Evolutionary conservation across 2,797 vertebrate species (phyloP), one percentile per base, ranked within the genome.

Genomic region (Podargus strigoides): DNA sequence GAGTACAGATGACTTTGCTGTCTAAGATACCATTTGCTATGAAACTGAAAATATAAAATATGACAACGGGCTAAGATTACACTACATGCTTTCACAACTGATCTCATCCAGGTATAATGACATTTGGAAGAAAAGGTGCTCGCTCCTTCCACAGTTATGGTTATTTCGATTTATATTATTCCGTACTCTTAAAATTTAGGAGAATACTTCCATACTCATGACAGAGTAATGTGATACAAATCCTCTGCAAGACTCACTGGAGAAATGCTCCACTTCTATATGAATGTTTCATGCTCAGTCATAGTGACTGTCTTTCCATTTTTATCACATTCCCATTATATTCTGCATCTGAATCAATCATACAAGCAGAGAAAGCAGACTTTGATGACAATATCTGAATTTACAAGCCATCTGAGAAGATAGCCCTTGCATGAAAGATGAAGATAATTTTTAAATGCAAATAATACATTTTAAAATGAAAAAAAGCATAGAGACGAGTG

Each of bases 231-330:
- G 70, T 63, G 36, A 97, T 86, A 90, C 49, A 95, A 96, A 97
- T 92, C 81, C 91, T 95, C 85, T 79, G 70, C 68, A 92, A 92
- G 92, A 96, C 75, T 97, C 96, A 97, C 93, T 97, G 96, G 83
- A 94, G 93, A 97, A 97, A 98, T 97, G 96, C 95, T 98, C 67
- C 97, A 97, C 96, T 98, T 97, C 95, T 96, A 60, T 97, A 96
- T 97, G 95, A 98, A 67, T 96, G 93, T 98, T 98, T 98, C 96
- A 98, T 97, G 95, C 97, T 97, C 96, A 96, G 96, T 96, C 97
- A 97, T 96, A 97, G 97, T 96, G 96, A 98, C 97, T 98, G 97
- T 96, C 90, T 98, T 98, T 98, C 98, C 98, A 98, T 98, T 99
- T 99, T 98, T 98, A 92, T 92, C 67, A 96, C 94, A 69, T 41